A percentile compares a stretch with the other conserved stretches of the same genome.
phyloP scores from a whole-genome alignment of 2,113 vertebrate species.

The Oplegnathus fasciatus region DNA sequence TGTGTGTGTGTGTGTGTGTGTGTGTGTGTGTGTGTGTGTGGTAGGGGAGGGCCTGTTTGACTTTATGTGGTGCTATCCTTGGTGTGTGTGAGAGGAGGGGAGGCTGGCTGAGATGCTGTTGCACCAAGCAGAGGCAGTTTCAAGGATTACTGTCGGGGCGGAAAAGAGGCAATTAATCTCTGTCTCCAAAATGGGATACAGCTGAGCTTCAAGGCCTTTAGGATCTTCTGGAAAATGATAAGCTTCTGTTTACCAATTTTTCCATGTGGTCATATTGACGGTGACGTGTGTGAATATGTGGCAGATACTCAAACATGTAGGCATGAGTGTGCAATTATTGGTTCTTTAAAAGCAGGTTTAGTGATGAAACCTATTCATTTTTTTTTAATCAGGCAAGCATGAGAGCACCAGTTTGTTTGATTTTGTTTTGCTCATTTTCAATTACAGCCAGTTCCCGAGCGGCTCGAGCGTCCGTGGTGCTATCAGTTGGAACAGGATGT shows the following conservation, averaged over 20 bases:
- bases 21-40: slow-evolving; percentile 26
- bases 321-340: slow-evolving; percentile 12
- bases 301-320: slow-evolving; percentile 17
- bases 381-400: slow-evolving; percentile 25
- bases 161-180: slow-evolving; percentile 86
- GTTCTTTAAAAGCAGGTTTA: slow-evolving; percentile 48
- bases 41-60: slow-evolving; percentile 39
- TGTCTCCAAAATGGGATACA: slow-evolving; percentile 77
- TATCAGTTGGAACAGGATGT: slow-evolving; percentile 76
- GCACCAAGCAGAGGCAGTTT: slow-evolving; percentile 77
- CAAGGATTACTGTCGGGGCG: slow-evolving; percentile 84
- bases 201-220: slow-evolving; percentile 79
- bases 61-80: slow-evolving; percentile 48
- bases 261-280: slow-evolving; percentile 38
- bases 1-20: slow-evolving; percentile 20
- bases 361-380: slow-evolving; percentile 7
- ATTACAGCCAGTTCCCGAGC: slow-evolving; percentile 52
- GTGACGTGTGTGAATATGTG: slow-evolving; percentile 14
- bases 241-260: slow-evolving; percentile 79
- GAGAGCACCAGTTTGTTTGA: slow-evolving; percentile 59
- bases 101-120: slow-evolving; percentile 66
- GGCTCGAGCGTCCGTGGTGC: slow-evolving; percentile 28
- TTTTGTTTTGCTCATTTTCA: slow-evolving; percentile 68
- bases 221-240: slow-evolving; percentile 76
- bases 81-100: slow-evolving; percentile 43